These are phyloP conservation scores for Heliocidaris tuberculata DNA, from an alignment of 35 echinoderm and acorn worm genomes.

Conservation along the genomic window DNA sequence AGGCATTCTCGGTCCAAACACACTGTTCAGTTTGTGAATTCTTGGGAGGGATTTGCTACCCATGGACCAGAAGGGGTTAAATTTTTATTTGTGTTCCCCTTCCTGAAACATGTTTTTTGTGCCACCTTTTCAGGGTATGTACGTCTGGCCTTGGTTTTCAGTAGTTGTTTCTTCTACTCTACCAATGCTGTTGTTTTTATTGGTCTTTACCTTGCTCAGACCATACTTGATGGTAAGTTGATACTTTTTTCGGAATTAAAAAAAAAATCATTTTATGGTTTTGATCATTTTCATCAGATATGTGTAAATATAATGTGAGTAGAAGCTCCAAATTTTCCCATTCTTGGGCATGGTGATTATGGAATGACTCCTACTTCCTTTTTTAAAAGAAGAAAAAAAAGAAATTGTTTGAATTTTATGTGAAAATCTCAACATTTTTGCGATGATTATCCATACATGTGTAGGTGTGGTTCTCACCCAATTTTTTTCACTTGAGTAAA, in stretches of 20 bases:
- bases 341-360: background rate
- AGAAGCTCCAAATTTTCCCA: background rate
- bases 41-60: too few relatives aligned
- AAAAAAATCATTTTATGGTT: background rate
- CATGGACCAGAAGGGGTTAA: too few relatives aligned
- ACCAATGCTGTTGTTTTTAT: constrained; percentile 64
- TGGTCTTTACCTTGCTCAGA: constrained; percentile 54
- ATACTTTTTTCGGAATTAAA: background rate
- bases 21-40: too few relatives aligned
- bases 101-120: too few relatives aligned
- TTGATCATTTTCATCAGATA: background rate
- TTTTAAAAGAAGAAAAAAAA: background rate
- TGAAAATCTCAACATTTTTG: too few relatives aligned
- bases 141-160: constrained; percentile 61
- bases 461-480: too few relatives aligned
- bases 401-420: too few relatives aligned
- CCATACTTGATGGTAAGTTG: constrained; percentile 87
- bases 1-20: too few relatives aligned
- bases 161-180: constrained; percentile 65
- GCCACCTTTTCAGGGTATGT: constrained; percentile 52
- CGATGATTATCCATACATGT: too few relatives aligned
- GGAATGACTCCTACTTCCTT: background rate
- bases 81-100: background rate
- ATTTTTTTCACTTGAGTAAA: too few relatives aligned
- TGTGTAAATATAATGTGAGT: background rate